A percentile compares a stretch with the other conserved stretches of the same genome.
Conservation (phyloP, 2,797 vertebrate genomes). For the Sternotherus odoratus region DNA sequence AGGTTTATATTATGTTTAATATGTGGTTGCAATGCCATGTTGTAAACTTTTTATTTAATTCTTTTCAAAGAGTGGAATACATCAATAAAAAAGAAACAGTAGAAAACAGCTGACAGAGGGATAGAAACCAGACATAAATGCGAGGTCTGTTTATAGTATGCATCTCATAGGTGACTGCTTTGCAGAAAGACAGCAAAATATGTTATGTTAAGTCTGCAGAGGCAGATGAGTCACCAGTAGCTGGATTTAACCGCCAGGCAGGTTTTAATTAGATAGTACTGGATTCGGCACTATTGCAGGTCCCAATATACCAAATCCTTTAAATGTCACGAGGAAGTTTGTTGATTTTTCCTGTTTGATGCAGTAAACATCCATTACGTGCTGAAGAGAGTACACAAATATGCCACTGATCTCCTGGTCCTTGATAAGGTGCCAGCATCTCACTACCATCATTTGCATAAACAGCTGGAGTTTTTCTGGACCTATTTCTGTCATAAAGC, state of each 20-base stretch:
- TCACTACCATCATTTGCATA: slow-evolving; percentile 59
- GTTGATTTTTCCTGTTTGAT: slow-evolving; percentile 41
- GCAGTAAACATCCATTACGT: slow-evolving; percentile 46
- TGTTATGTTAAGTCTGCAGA: neutral
- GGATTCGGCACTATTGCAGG: neutral
- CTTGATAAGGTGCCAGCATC: slow-evolving; percentile 65
- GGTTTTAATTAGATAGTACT: slow-evolving; percentile 20
- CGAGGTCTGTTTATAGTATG: neutral
- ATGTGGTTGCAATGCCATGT: neutral
- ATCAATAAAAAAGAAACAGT: neutral
- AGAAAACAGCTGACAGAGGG: neutral
- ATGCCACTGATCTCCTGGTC: slow-evolving; percentile 58
- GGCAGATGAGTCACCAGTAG: neutral
- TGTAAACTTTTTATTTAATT: neutral
- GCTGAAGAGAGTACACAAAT: slow-evolving; percentile 47
- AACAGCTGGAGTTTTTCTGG: slow-evolving; percentile 70
- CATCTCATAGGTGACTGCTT: neutral
- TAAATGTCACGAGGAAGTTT: neutral
- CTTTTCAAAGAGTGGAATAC: neutral
- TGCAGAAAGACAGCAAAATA: slow-evolving; percentile 33
- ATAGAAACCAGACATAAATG: neutral
- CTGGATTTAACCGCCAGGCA: neutral
- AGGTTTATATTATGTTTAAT: neutral
- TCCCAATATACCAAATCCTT: slow-evolving; percentile 32
- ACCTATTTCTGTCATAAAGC: slow-evolving; percentile 46